phyloP scores from a whole-genome alignment of 2,113 vertebrate genomes.

The Rhombomys opimus region DNA sequence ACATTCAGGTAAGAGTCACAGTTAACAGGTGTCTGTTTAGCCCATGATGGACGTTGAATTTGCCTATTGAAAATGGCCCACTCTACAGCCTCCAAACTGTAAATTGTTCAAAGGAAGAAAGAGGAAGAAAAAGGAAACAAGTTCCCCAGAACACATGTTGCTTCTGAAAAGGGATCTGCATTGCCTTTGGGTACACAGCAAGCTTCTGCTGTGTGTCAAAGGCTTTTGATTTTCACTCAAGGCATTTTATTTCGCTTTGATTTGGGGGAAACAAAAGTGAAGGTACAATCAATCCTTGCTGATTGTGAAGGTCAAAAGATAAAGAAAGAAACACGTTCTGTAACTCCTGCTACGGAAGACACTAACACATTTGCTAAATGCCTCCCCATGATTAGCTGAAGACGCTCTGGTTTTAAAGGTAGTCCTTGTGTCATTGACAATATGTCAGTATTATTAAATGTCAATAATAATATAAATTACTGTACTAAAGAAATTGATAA shows the following conservation, averaged over 20 bases:
- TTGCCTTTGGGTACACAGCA: constrained; percentile 89
- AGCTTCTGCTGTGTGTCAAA: constrained; percentile 90
- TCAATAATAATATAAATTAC: constrained; percentile 38
- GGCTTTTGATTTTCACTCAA: constrained; percentile 98
- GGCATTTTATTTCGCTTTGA: constrained; percentile 96
- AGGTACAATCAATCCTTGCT: constrained; percentile 91
- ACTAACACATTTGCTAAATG: constrained; percentile 80
- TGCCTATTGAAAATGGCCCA: constrained; percentile 82
- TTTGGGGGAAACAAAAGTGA: constrained; percentile 95
- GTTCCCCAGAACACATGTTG: constrained; percentile 86
- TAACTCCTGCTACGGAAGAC: constrained; percentile 83
- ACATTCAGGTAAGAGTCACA: constrained; percentile 92
- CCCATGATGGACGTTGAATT: constrained; percentile 80
- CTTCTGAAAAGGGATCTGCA: constrained; percentile 87
- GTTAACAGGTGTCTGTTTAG: constrained; percentile 76
- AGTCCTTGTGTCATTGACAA: constrained; percentile 56
- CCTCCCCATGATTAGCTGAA: constrained; percentile 70
- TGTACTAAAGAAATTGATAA: constrained; percentile 41
- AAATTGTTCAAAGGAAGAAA: constrained; percentile 77
- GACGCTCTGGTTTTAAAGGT: constrained; percentile 54
- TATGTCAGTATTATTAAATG: background rate
- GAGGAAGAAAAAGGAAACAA: constrained; percentile 59
- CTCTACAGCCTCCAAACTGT: constrained; percentile 84
- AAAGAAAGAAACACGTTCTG: constrained; percentile 83
- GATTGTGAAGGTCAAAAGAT: constrained; percentile 94